These are phyloP conservation scores for Epinephelus fuscoguttatus DNA, from an alignment of 2,113 vertebrate genomes.

Conservation along the genomic window DNA sequence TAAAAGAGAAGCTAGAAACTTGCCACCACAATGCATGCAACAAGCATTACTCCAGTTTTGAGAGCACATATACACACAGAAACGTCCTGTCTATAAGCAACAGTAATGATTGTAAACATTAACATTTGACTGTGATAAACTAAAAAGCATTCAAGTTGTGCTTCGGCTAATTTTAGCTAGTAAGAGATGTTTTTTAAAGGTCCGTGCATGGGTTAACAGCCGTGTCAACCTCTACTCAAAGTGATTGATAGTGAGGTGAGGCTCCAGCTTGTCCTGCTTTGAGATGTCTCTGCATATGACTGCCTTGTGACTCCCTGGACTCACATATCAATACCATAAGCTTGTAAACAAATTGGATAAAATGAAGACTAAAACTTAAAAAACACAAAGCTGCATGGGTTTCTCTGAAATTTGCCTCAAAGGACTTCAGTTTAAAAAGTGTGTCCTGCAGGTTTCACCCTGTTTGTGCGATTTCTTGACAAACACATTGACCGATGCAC, in stretches of 20 bases:
- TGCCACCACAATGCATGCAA: not conserved
- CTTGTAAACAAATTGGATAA: conserved; percentile 19
- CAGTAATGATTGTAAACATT: not conserved
- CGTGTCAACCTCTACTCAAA: conserved; percentile 38
- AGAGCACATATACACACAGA: conserved; percentile 7
- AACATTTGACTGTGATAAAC: conserved; percentile 9
- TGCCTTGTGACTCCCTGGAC: conserved; percentile 57
- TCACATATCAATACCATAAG: conserved; percentile 16
- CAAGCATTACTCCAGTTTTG: conserved; percentile 2
- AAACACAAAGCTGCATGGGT: not conserved
- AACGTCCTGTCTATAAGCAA: not conserved
- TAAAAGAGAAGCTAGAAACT: not conserved
- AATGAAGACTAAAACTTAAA: not conserved
- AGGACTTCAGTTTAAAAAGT: not conserved
- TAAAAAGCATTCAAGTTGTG: conserved; percentile 18
- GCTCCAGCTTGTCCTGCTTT: conserved; percentile 34
- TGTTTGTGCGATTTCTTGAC: not conserved
- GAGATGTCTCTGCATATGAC: conserved; percentile 32
- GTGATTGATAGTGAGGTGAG: conserved; percentile 65
- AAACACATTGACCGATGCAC: not conserved
- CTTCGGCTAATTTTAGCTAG: conserved; percentile 45
- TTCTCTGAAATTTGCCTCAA: not conserved
- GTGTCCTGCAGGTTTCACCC: not conserved
- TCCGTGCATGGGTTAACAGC: conserved; percentile 18
- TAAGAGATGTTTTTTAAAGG: conserved; percentile 19